These are phyloP conservation scores for Trissolcus basalis DNA, from an alignment of 1,140 invertebrate genomes.

Conservation along the genomic window DNA sequence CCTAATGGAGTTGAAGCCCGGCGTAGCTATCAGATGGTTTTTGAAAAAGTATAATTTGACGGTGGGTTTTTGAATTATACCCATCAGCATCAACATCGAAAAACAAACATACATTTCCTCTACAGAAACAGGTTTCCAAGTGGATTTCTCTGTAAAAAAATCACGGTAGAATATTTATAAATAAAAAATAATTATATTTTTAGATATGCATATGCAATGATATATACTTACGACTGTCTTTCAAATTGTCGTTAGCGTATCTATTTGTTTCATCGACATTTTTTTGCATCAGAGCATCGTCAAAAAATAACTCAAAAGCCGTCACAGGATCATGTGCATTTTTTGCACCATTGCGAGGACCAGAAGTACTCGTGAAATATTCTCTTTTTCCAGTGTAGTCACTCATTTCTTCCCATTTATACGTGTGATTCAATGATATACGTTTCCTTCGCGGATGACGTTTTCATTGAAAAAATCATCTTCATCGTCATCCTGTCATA, in stretches of 20 bases:
- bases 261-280: conserved; percentile 8
- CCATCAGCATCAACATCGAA: conserved; percentile 21
- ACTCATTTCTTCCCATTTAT: conserved; percentile 11
- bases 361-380: too few relatives aligned
- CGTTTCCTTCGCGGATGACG: too few relatives aligned
- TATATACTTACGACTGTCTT: conserved; percentile 3
- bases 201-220: too few relatives aligned
- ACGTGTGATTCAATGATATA: too few relatives aligned
- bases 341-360: too few relatives aligned
- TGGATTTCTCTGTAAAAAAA: too few relatives aligned
- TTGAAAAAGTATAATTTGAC: too few relatives aligned
- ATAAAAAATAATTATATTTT: too few relatives aligned
- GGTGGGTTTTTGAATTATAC: conserved; percentile 26
- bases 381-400: conserved; percentile 9
- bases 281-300: conserved; percentile 6
- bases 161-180: too few relatives aligned
- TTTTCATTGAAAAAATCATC: too few relatives aligned
- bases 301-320: conserved; percentile 20
- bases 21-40: too few relatives aligned
- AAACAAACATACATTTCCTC: conserved; percentile 21
- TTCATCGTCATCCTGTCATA: conserved; percentile 12
- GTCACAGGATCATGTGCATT: conserved; percentile 9
- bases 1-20: too few relatives aligned
- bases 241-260: conserved; percentile 2
- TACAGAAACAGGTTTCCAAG: conserved; percentile 16